A percentile compares a stretch with the other conserved stretches of the same genome.
Conservation (phyloP, 2,797 vertebrate species). For the Cygnus olor region DNA sequence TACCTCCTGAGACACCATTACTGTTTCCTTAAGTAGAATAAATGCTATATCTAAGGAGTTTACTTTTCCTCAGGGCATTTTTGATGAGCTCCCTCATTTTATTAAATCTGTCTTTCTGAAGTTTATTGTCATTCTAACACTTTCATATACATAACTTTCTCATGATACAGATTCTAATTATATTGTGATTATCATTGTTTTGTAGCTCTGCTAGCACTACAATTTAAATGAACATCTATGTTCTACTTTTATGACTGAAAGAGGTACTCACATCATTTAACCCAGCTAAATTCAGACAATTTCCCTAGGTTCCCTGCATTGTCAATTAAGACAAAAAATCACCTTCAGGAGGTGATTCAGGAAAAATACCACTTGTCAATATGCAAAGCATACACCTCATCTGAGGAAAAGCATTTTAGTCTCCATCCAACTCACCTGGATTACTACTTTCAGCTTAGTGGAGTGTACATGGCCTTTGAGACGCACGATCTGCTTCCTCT, state of each 20-base stretch:
- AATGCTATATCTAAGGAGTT: conserved; percentile 4
- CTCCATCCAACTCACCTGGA: background rate
- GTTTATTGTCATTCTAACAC: conserved; percentile 1
- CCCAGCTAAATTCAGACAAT: background rate
- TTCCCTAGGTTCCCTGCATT: background rate
- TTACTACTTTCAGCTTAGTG: background rate
- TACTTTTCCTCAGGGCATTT: conserved; percentile 28
- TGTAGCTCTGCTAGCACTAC: background rate
- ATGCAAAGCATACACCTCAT: background rate
- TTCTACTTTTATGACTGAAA: background rate
- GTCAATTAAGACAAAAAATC: background rate
- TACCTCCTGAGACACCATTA: background rate
- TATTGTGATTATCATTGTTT: background rate
- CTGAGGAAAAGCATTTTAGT: background rate
- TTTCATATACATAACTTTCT: background rate
- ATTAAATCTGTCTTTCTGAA: conserved; percentile 17
- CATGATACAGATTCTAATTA: background rate
- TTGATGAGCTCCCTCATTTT: conserved; percentile 18
- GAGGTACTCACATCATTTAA: background rate
- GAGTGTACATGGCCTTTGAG: rapidly evolving
- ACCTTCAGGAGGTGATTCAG: background rate
- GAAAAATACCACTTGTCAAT: background rate
- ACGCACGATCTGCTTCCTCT: rapidly evolving
- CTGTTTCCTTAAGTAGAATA: conserved; percentile 37
- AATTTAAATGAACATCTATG: background rate